These are phyloP conservation scores for Iguana delicatissima DNA, from an alignment of 2,797 vertebrate species.

Conservation along the genomic window DNA sequence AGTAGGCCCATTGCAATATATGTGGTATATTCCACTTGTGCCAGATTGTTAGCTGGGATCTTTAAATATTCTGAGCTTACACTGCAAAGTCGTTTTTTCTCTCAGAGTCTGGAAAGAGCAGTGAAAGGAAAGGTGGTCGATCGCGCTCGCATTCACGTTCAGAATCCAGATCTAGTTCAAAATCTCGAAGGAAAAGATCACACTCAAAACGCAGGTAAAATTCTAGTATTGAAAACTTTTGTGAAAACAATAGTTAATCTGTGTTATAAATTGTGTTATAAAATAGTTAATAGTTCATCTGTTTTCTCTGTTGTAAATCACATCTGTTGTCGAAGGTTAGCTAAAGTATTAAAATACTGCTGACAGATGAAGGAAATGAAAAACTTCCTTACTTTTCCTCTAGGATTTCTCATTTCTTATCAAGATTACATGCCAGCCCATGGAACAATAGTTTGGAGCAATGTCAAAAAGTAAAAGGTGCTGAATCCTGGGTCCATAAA, in stretches of 20 bases:
- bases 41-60: conserved; percentile 84
- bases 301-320: background rate
- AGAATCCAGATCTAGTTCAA: conserved; percentile 86
- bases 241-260: background rate
- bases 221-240: conserved; percentile 21
- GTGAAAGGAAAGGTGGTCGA: conserved; percentile 81
- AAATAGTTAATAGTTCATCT: too few relatives aligned
- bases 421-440: background rate
- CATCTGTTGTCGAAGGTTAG: background rate
- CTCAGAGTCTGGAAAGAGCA: conserved; percentile 85
- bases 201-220: conserved; percentile 90
- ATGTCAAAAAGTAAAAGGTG: background rate
- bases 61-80: conserved; percentile 86
- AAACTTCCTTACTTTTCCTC: background rate
- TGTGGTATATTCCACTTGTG: conserved; percentile 84
- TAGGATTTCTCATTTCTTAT: background rate
- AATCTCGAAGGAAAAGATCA: conserved; percentile 89
- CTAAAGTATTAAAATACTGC: accelerated
- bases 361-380: background rate
- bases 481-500: background rate
- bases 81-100: conserved; percentile 85
- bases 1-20: conserved; percentile 83
- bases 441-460: background rate
- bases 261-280: background rate
- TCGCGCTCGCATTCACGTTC: conserved; percentile 87